A percentile compares a stretch with the other conserved stretches of the same genome.
phyloP scores from a whole-genome alignment of 2,888 invertebrate species.

The Pheosia tremula region DNA sequence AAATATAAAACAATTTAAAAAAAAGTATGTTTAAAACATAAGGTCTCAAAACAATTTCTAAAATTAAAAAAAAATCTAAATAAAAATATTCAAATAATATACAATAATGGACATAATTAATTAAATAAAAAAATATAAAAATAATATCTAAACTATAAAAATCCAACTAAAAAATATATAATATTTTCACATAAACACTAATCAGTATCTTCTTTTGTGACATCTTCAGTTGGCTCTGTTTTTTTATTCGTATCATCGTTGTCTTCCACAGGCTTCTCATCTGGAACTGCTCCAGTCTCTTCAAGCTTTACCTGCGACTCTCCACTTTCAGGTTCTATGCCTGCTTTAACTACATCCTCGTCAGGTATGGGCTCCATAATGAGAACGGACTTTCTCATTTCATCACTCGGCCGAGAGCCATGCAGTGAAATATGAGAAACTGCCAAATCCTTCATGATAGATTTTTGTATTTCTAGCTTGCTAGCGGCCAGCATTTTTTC shows the following conservation, averaged over 20 bases:
- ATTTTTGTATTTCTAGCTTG: conserved; percentile 29
- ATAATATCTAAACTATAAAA: conserved; percentile 1
- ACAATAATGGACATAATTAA: no score
- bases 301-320: not conserved
- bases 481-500: conserved; percentile 27
- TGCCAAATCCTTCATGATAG: conserved; percentile 22
- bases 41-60: no score
- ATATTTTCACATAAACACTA: not conserved
- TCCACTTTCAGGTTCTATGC: not conserved
- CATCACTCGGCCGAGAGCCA: not conserved
- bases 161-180: conserved; percentile 1
- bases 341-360: not conserved
- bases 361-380: conserved; percentile 5
- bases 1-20: no score
- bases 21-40: no score
- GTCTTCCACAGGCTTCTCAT: not conserved
- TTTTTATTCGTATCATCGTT: not conserved
- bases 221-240: not conserved
- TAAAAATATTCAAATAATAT: no score
- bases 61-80: no score
- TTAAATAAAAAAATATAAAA: conserved; percentile 1
- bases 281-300: not conserved
- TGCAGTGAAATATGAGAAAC: conserved; percentile 6
- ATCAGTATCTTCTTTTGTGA: conserved; percentile 7
- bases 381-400: conserved; percentile 9